Conservation (phyloP, 2,797 vertebrate genomes). For the Remorina albescens region DNA sequence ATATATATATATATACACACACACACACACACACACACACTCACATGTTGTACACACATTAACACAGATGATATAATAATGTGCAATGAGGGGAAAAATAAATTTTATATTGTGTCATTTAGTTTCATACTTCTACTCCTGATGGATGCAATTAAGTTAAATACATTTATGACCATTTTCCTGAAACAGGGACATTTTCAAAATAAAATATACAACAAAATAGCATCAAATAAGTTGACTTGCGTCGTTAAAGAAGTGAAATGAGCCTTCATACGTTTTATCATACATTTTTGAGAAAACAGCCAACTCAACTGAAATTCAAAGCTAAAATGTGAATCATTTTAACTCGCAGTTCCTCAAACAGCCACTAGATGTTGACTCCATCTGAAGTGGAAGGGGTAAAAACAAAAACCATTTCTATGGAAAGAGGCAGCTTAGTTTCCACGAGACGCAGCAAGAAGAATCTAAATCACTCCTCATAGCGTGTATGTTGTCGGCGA, state of each 20-base stretch:
- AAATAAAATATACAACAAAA: neutral
- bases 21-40: no score
- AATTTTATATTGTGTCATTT: no score
- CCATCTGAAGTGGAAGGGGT: neutral
- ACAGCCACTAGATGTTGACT: conserved; percentile 13
- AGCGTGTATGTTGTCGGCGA: neutral
- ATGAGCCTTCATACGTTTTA: neutral
- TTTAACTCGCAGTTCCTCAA: conserved; percentile 9
- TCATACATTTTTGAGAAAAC: neutral
- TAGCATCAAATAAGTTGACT: neutral
- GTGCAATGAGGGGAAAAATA: no score
- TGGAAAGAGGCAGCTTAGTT: neutral
- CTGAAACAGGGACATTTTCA: neutral
- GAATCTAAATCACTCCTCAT: neutral
- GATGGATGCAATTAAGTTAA: no score
- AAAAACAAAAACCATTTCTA: neutral
- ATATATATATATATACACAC: no score
- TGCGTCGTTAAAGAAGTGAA: neutral
- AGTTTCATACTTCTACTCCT: no score
- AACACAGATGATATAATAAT: no score
- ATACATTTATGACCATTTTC: neutral
- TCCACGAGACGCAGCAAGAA: neutral
- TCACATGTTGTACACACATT: no score
- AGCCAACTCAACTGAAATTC: neutral
- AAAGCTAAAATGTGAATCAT: neutral